Evolutionary conservation across 1,140 invertebrate species (phyloP).

Genomic region (Apis florea): DNA sequence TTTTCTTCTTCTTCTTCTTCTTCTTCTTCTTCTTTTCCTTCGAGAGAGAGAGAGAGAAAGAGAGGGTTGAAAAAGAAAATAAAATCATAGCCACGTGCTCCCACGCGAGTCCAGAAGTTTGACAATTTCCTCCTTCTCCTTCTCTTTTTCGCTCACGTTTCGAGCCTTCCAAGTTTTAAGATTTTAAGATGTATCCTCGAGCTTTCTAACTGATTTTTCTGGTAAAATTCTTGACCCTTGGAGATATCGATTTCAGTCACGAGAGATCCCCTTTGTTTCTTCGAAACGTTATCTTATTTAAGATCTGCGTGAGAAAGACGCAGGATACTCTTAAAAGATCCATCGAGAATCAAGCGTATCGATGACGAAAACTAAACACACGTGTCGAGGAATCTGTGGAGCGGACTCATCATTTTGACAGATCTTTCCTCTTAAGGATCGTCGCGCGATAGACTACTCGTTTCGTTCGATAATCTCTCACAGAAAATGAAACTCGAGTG

Average conservation of each 20-base stretch:
- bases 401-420: conserved; percentile 53
- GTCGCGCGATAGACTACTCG: conserved; percentile 16
- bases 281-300: background rate
- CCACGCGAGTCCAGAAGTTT: background rate
- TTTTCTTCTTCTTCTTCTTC: no score
- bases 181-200: background rate
- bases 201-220: background rate
- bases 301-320: conserved; percentile 34
- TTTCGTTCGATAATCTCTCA: background rate
- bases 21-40: no score
- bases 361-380: conserved; percentile 47
- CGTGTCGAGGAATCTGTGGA: conserved; percentile 25
- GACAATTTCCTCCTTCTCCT: background rate
- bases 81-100: background rate
- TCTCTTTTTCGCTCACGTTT: background rate
- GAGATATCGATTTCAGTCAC: conserved; percentile 17
- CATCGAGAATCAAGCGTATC: conserved; percentile 52
- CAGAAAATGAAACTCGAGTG: background rate
- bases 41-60: no score
- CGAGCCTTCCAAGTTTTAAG: background rate
- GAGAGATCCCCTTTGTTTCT: background rate
- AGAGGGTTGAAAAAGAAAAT: background rate
- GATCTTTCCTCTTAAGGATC: conserved; percentile 52
- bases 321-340: conserved; percentile 33
- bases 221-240: background rate